Evolutionary conservation across 2,888 invertebrate genomes (phyloP), one percentile per base, ranked within the genome.

Genomic region (Acanthosepion lycidas): DNA sequence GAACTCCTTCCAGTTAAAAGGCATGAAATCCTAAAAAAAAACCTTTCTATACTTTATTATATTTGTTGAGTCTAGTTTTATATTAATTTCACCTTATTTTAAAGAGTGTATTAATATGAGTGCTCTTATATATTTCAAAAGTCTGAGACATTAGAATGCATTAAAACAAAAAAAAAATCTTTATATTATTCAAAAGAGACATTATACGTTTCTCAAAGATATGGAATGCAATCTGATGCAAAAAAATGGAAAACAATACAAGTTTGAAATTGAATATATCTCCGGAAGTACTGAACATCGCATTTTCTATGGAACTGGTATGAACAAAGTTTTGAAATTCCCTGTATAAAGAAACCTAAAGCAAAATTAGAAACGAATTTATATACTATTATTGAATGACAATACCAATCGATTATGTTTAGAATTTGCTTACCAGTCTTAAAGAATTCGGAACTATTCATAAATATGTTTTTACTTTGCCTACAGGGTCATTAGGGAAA

Each of bases 371-470:
- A 78, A 78, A 9, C 78, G n/a, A 78, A 78, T 78, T 78, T 78
- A 78, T 78, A 78, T n/a, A 78, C 78, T n/a, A 78, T 78, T 78
- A 78, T 78, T 78, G 78, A 78, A 78, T 78, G 18, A 78, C 78
- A 78, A 78, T 78, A n/a, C 78, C 12, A 28, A 78, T 78, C 78
- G 78, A 78, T 78, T 78, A 78, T 78, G 78, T 78, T 78, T 28
- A 78, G 78, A 78, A n/a, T 78, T 78, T 78, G 78, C 2, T 78
- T 78, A 28, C 12, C 6, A 28, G n/a, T 78, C 78, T 78, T 6
- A 78, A 78, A 78, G 59, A 59, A 59, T 59, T 20, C 59, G 20
- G 59, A 59, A 59, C 59, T 59, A 59, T 59, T 59, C 59, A 59
- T 78, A 78, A 78, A 78, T 78, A 78, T 78, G 78, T 78, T 78